Evolutionary conservation across 2,113 vertebrate genomes (phyloP).

Genomic region (Psammodynastes pulverulentus): DNA sequence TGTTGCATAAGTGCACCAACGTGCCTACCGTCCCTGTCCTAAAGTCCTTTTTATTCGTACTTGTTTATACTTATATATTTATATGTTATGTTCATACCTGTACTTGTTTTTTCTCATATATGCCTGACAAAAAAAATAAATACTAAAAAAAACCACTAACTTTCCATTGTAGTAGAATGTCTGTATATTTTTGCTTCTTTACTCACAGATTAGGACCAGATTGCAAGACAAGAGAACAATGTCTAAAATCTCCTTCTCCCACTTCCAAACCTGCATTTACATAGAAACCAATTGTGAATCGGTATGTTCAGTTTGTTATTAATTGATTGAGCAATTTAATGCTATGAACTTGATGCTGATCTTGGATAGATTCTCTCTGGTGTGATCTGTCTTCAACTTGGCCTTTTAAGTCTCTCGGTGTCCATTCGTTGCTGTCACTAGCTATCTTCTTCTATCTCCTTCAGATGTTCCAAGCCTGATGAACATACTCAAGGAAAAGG

Average conservation of each 20-base stretch:
- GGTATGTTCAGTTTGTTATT: not conserved
- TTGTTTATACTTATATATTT: too few species aligned
- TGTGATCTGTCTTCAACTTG: not conserved
- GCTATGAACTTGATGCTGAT: not conserved
- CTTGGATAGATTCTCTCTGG: not conserved
- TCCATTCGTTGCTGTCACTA: not conserved
- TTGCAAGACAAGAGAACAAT: not conserved
- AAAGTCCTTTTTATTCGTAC: too few species aligned
- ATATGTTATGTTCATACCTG: too few species aligned
- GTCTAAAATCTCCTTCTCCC: not conserved
- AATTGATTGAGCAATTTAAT: not conserved
- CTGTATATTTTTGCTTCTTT: not conserved
- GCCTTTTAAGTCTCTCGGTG: not conserved
- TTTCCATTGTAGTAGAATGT: not conserved
- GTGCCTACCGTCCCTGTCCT: too few species aligned
- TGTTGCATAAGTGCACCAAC: too few species aligned
- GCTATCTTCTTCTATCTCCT: not conserved
- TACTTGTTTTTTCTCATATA: too few species aligned
- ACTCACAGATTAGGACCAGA: not conserved
- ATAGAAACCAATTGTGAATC: not conserved
- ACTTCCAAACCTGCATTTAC: not conserved
- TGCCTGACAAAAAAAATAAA: too few species aligned
- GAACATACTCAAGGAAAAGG: not conserved
- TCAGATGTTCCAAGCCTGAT: not conserved
- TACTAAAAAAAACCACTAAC: too few species aligned